Conservation (phyloP, 2,797 vertebrate genomes). For the Sarcophilus harrisii region DNA sequence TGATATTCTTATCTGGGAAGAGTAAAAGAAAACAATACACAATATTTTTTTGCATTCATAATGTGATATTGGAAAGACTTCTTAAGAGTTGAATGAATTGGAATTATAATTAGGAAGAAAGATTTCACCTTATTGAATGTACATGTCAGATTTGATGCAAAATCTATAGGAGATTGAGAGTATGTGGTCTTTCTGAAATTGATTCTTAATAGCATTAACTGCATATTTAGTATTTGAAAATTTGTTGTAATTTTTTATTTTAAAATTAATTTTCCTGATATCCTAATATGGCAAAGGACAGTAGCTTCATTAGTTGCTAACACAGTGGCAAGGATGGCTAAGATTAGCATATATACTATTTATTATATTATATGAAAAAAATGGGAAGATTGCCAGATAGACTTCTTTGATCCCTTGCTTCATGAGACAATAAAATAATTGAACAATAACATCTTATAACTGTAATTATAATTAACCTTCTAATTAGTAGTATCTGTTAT, state of each 20-base stretch:
- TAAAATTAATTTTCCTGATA: background rate
- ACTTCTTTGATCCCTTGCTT: background rate
- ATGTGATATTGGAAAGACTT: background rate
- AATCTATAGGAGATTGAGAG: background rate
- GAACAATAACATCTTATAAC: conserved; percentile 3
- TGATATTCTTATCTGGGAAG: background rate
- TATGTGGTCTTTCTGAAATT: conserved; percentile 28
- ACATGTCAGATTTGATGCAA: background rate
- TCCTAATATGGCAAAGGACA: background rate
- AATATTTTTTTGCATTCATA: background rate
- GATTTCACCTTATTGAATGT: background rate
- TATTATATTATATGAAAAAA: conserved; percentile 31
- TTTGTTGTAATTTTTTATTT: conserved; percentile 52
- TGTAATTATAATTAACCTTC: background rate
- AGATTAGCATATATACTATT: conserved; percentile 22
- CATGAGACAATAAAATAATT: conserved; percentile 19
- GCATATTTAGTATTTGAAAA: conserved; percentile 20
- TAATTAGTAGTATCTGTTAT: conserved; percentile 4
- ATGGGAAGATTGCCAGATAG: conserved; percentile 15
- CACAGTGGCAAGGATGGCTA: conserved; percentile 9
- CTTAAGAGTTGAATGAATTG: background rate
- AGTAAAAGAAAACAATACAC: background rate
- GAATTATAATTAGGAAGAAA: background rate
- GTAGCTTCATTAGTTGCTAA: conserved; percentile 29
- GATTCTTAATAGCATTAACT: conserved; percentile 35